phyloP scores from a whole-genome alignment of 2,888 invertebrate species.

The Electrophaes corylata region DNA sequence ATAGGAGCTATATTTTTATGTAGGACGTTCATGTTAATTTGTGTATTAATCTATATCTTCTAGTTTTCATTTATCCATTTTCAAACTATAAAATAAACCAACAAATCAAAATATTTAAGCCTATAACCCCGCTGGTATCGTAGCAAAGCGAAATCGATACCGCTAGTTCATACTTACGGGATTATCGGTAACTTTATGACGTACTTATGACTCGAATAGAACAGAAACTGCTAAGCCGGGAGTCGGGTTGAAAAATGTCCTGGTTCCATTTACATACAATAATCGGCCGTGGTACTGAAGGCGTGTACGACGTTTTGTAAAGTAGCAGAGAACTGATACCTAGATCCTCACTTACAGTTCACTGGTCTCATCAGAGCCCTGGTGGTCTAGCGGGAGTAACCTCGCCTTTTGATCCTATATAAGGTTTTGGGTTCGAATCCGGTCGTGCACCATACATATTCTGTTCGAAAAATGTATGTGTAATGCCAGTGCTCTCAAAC shows the following conservation, averaged over 20 bases:
- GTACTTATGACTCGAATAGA: constrained; percentile 24
- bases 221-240: constrained; percentile 35
- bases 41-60: neutral
- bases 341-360: no score
- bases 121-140: constrained; percentile 10
- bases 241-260: constrained; percentile 62
- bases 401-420: no score
- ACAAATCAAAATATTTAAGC: constrained; percentile 18
- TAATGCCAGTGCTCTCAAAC: no score
- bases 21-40: neutral
- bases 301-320: constrained; percentile 51
- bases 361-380: no score
- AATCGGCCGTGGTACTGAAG: constrained; percentile 63
- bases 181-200: constrained; percentile 30
- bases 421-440: no score
- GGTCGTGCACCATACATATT: no score
- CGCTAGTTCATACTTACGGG: constrained; percentile 17
- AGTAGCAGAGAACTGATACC: no score
- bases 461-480: no score
- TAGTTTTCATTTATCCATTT: neutral
- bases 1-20: no score
- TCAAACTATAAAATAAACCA: neutral
- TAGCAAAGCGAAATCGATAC: constrained; percentile 21
- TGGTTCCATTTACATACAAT: constrained; percentile 77
- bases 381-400: no score